phyloP scores from a whole-genome alignment of 2,888 invertebrate species.

The Nematopogon swammerdamellus region DNA sequence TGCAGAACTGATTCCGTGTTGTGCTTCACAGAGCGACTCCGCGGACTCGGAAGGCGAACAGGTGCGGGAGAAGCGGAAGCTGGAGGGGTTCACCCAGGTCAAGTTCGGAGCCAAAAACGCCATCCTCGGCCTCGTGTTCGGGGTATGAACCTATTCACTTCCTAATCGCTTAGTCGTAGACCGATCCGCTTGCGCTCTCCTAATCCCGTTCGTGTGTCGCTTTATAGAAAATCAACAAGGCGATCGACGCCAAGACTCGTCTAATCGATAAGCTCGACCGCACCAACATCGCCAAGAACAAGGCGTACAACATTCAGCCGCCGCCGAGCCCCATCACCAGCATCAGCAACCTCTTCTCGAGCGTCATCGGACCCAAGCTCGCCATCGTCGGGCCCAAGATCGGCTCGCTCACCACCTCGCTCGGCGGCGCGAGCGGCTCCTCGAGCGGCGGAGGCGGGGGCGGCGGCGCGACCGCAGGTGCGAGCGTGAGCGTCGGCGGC shows the following conservation, averaged over 20 bases:
- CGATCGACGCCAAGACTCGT: slow-evolving; percentile 76
- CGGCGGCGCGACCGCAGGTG: slow-evolving; percentile 22
- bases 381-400: slow-evolving; percentile 66
- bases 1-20: neutral
- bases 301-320: slow-evolving; percentile 67
- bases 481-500: slow-evolving; percentile 10
- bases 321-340: slow-evolving; percentile 59
- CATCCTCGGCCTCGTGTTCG: slow-evolving; percentile 77
- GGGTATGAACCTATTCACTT: slow-evolving; percentile 56
- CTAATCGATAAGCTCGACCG: slow-evolving; percentile 67
- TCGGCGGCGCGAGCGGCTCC: slow-evolving; percentile 58
- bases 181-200: neutral
- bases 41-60: slow-evolving; percentile 50
- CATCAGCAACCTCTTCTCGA: slow-evolving; percentile 63
- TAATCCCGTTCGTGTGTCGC: slow-evolving; percentile 15
- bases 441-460: slow-evolving; percentile 47
- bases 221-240: slow-evolving; percentile 76
- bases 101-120: slow-evolving; percentile 77
- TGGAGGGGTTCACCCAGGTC: slow-evolving; percentile 60
- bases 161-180: neutral
- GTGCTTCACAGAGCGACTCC: neutral
- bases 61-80: slow-evolving; percentile 68
- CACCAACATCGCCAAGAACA: slow-evolving; percentile 72
- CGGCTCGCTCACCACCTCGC: slow-evolving; percentile 49
- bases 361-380: slow-evolving; percentile 68